Evolutionary conservation across 1,140 invertebrate species (phyloP), one percentile per base, ranked within the genome.

Genomic region (Drosophila elegans): DNA sequence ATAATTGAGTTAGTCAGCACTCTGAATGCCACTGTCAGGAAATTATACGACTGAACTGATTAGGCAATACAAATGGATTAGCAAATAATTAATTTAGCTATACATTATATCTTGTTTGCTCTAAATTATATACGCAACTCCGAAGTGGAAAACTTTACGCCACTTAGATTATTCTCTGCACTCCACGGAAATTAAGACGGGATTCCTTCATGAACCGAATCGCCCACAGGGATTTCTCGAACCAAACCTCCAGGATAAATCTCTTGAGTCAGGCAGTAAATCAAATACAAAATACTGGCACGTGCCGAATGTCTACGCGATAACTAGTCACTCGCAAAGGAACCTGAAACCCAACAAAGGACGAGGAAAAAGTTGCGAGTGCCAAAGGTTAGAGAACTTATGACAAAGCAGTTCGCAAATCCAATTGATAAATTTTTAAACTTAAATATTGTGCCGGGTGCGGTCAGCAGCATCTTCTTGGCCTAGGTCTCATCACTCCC

Each of bases 371-470:
- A 74, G 57, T 66, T 74, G 56, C 48, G 38, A 42, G 56, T 62
- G 54, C 61, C 57, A 74, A 81, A 74, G 80, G 78, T 75, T 42
- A 39, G 54, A 49, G 45, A 86, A 86, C 78, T 85, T 85, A 86
- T 86, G 82, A 85, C 74, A 81, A 85, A 78, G 82, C 82, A 64
- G 82, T 85, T 80, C 77, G 54, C 78, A 86, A 86, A 80, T 86
- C 82, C 82, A 78, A 85, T 85, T 85, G 82, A 85, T 81, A 81
- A 71, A 86, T 86, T 85, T 82, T 82, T 81, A 66, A 82, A 82
- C 52, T 78, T 78, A 78, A 85, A 86, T 86, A 86, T 86, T 74
- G 64, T 44, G 9, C 34, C 10, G 34, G 12, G 27, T 32, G 16
- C 13, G 32, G 39, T 45, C 42, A 25, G 27, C 5, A 46, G 36